Conservation (phyloP, 2,797 vertebrate species). For the Cyprinella venusta region DNA sequence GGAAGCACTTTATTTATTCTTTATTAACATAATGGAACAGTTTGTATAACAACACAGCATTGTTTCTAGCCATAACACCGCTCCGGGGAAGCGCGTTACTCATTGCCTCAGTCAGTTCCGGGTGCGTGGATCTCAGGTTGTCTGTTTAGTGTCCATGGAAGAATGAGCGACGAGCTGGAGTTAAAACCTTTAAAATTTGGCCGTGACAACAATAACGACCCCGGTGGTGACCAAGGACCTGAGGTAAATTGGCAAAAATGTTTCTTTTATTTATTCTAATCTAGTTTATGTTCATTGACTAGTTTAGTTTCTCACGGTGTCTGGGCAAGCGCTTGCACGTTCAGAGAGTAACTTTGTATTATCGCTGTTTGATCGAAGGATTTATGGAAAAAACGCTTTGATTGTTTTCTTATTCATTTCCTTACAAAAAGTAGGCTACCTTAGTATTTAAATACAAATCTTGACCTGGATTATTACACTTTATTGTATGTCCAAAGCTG, state of each 20-base stretch:
- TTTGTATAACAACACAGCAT: neutral
- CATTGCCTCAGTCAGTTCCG: slow-evolving; percentile 27
- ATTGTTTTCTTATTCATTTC: neutral
- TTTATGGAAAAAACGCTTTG: neutral
- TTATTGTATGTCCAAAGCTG: neutral
- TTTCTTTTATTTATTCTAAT: neutral
- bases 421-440: neutral
- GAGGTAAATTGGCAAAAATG: neutral
- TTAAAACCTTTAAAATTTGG: neutral
- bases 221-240: neutral
- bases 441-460: too few species aligned
- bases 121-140: neutral
- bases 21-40: neutral
- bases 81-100: neutral
- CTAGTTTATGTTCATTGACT: neutral
- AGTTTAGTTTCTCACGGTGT: neutral
- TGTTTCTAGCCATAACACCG: neutral
- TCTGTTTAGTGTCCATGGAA: slow-evolving; percentile 3
- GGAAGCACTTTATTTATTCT: neutral
- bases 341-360: neutral
- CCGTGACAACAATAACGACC: slow-evolving; percentile 33
- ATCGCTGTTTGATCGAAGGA: neutral
- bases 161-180: slow-evolving; percentile 30
- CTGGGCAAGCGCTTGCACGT: neutral
- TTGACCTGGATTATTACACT: neutral